Percentiles rank a stretch among this genome's conserved stretches.
phyloP scores from a whole-genome alignment of 2,797 vertebrate species.

The Mus minutoides region DNA sequence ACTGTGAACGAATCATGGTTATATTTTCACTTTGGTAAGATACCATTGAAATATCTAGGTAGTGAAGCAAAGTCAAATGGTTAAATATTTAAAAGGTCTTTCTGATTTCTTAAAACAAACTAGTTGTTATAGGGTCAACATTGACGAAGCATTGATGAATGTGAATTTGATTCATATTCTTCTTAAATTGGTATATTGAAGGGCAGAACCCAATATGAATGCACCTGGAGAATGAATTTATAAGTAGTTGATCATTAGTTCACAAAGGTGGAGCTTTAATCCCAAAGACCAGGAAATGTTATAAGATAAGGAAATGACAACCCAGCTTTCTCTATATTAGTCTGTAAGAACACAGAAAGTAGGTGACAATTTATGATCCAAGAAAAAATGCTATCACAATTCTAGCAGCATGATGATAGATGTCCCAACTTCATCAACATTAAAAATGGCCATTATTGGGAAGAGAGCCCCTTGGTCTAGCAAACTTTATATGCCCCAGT shows the following conservation, averaged over 20 bases:
- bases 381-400: neutral
- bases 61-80: neutral
- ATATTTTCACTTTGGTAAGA: neutral
- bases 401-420: neutral
- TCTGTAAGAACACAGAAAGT: neutral
- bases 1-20: neutral
- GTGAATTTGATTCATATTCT: neutral
- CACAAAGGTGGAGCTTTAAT: neutral
- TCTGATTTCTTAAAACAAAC: slow-evolving; percentile 22
- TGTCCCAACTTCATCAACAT: neutral
- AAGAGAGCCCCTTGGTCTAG: too few species aligned
- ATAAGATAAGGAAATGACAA: neutral
- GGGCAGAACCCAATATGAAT: neutral
- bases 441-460: too few species aligned
- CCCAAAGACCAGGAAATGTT: neutral
- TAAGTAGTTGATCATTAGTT: neutral
- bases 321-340: neutral
- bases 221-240: neutral
- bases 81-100: neutral
- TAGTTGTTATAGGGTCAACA: neutral
- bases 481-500: too few species aligned
- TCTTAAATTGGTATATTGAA: neutral
- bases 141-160: too few species aligned
- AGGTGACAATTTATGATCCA: neutral
- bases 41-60: neutral